A percentile compares a stretch with the other conserved stretches of the same genome.
These are phyloP conservation scores for Dasyurus viverrinus DNA, from an alignment of 2,113 vertebrate species.

Conservation along the genomic window DNA sequence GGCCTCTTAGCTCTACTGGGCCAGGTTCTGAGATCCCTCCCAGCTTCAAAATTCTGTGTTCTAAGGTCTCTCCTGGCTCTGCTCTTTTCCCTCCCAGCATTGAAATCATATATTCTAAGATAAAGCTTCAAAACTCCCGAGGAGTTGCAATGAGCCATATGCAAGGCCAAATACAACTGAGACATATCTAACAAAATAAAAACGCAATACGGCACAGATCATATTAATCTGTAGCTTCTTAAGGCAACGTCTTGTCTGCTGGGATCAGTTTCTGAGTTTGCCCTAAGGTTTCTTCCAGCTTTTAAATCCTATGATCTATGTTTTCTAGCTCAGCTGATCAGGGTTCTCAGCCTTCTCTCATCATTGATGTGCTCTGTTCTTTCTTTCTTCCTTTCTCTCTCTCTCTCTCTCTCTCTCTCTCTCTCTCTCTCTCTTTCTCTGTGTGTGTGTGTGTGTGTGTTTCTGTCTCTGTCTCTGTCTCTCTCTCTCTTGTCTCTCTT, in stretches of 20 bases:
- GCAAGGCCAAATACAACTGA: neutral
- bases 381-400: no score
- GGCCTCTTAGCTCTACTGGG: no score
- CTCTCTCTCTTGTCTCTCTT: no score
- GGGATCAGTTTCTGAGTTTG: neutral
- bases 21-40: neutral
- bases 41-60: neutral
- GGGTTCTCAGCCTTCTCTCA: neutral
- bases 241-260: neutral
- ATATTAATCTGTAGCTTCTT: neutral
- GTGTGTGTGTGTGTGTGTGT: no score
- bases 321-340: neutral
- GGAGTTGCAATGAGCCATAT: neutral
- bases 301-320: neutral
- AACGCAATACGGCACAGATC: neutral
- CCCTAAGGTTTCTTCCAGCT: neutral
- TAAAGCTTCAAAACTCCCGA: neutral
- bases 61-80: neutral
- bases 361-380: neutral
- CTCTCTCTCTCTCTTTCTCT: no score
- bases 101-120: neutral
- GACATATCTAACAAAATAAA: neutral
- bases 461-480: no score
- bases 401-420: no score
- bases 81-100: neutral